A percentile compares a stretch with the other conserved stretches of the same genome.
These are phyloP conservation scores for Baryphthengus martii DNA, from an alignment of 2,113 vertebrate species.

Conservation along the genomic window DNA sequence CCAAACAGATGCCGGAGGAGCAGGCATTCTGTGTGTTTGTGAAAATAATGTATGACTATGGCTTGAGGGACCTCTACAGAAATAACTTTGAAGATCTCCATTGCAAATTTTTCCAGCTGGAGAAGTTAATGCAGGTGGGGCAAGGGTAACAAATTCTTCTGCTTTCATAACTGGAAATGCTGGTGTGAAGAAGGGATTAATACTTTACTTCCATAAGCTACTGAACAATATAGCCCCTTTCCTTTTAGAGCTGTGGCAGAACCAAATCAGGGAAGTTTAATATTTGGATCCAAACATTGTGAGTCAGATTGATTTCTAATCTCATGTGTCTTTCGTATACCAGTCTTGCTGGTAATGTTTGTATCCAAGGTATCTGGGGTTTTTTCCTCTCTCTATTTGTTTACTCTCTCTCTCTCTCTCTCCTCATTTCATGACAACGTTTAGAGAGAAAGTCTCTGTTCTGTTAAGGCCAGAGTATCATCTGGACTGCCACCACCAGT, in stretches of 20 bases:
- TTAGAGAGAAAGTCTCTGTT: background rate
- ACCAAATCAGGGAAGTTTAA: background rate
- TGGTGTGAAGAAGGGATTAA: background rate
- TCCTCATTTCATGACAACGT: background rate
- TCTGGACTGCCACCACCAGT: background rate
- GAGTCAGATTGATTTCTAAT: background rate
- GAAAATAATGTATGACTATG: constrained; percentile 96
- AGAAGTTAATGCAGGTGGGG: constrained; percentile 91
- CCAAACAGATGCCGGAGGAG: constrained; percentile 94
- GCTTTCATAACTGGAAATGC: background rate
- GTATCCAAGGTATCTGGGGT: background rate
- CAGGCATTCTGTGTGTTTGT: constrained; percentile 97
- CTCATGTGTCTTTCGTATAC: background rate
- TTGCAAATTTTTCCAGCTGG: constrained; percentile 97
- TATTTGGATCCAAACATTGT: background rate
- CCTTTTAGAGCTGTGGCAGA: background rate
- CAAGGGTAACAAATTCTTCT: background rate
- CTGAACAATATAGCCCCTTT: background rate
- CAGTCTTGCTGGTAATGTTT: background rate
- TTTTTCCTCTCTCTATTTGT: background rate
- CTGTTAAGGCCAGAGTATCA: background rate
- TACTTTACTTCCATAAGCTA: background rate
- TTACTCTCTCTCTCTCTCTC: background rate
- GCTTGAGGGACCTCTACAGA: constrained; percentile 91
- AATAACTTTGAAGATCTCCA: constrained; percentile 99